Evolutionary conservation across 1,140 invertebrate species (phyloP).

Genomic region (Potamilus streckersoni): DNA sequence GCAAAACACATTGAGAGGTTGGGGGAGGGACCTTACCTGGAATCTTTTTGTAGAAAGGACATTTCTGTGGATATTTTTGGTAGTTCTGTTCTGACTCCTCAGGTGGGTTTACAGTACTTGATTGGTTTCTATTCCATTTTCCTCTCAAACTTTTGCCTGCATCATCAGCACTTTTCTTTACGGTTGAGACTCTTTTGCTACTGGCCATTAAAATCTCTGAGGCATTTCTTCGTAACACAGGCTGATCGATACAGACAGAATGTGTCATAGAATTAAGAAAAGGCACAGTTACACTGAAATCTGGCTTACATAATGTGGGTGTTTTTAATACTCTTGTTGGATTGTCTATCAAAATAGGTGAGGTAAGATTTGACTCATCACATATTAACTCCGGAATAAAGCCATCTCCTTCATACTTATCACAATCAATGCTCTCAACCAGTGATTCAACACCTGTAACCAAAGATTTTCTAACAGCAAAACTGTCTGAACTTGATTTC

Average conservation of each 20-base stretch:
- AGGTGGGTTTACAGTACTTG: background rate
- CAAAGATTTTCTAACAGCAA: background rate
- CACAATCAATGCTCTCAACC: conserved; percentile 7
- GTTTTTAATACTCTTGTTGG: background rate
- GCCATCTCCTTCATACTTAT: background rate
- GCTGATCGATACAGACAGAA: background rate
- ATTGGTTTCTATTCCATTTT: background rate
- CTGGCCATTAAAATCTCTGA: conserved; percentile 22
- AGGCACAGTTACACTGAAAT: background rate
- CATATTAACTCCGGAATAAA: conserved; percentile 6
- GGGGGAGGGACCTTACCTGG: conserved; percentile 41
- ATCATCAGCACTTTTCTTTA: background rate
- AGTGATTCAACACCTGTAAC: conserved; percentile 12
- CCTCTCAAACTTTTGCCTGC: background rate
- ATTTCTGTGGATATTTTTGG: conserved; percentile 33
- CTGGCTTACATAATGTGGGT: background rate
- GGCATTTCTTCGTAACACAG: conserved; percentile 16
- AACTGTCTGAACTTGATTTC: background rate
- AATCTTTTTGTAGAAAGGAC: conserved; percentile 67
- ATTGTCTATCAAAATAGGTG: background rate
- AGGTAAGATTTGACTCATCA: background rate
- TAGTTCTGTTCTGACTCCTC: conserved; percentile 1
- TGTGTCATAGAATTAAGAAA: background rate
- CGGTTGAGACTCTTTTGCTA: conserved; percentile 7
- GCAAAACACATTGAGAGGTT: background rate